Evolutionary conservation across 2,113 vertebrate species (phyloP), one percentile per base, ranked within the genome.

Genomic region (Paradoxurus hermaphroditus): DNA sequence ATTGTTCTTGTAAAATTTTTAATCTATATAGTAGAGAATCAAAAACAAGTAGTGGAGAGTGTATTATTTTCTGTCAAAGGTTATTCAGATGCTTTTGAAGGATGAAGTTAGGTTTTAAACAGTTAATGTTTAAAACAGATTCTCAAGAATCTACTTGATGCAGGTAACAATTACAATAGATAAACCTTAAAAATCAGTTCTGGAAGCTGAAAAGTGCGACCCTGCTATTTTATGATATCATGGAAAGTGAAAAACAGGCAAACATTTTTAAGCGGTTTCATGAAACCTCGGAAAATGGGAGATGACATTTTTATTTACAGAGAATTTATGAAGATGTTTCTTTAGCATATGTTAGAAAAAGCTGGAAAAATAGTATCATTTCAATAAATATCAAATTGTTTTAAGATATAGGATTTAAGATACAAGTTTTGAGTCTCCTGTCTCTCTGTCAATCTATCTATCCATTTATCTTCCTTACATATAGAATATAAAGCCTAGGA

Each of bases 51-150:
- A 0, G 4, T 5, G 0, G 31, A 88, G 46, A 97, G 91, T 93
- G 29, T 97, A 79, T 97, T 96, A 77, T 84, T 96, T 98, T 98
- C 85, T 96, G 73, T 36, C 72, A 95, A 97, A 95, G 56, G 34
- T 83, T 97, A 89, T 98, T 97, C 39, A n/a, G 92, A 95, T 97
- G 85, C 25, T 88, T 46, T 36, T 92, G 65, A 97, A 96, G 79
- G 23, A 95, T 79, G 83, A 90, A 0, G 0, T 63, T 63, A 81
- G 13, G 72, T 87, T 98, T 97, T 65, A 93, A 97, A 96, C 41
- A 92, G 67, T 51, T 90, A 96, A 92, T 53, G 16, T 82, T 46
- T 63, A n/a, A n/a, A n/a, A n/a, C n/a, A n/a, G n/a, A n/a, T 97
- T 97, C 93, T 98, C 88, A 96, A 96, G 91, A 93, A 72, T 94